Evolutionary conservation across 2,797 vertebrate genomes (phyloP).

Genomic region (Molossus alvarezi): DNA sequence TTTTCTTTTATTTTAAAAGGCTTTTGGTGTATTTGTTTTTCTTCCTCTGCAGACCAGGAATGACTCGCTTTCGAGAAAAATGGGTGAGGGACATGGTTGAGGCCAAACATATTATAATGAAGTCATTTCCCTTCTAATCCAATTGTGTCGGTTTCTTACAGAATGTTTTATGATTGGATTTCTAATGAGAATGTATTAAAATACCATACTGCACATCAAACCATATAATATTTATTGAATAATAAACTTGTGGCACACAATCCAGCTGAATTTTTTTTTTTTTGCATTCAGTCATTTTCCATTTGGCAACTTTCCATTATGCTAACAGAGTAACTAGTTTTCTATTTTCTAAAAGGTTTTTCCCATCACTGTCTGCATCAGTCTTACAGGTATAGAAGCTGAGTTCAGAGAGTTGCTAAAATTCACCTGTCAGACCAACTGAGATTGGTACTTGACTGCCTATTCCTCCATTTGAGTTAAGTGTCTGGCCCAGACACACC

Average conservation of each 20-base stretch:
- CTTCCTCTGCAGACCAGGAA: conserved; percentile 86
- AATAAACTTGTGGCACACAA: conserved; percentile 82
- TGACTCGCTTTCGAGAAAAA: conserved; percentile 88
- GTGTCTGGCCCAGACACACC: conserved; percentile 2
- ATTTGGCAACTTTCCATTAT: conserved; percentile 63
- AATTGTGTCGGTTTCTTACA: not conserved
- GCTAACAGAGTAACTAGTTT: conserved; percentile 71
- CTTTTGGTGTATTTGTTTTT: conserved; percentile 56
- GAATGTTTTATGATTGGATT: conserved; percentile 52
- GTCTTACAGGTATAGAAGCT: conserved; percentile 62
- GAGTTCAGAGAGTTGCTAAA: conserved; percentile 57
- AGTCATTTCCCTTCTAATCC: conserved; percentile 79
- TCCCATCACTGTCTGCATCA: not conserved
- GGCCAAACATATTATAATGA: conserved; percentile 85
- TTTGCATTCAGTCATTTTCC: conserved; percentile 74
- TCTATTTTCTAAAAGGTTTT: conserved; percentile 66
- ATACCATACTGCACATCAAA: conserved; percentile 58
- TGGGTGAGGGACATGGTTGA: conserved; percentile 89
- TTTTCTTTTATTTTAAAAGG: conserved; percentile 63
- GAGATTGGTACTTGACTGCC: conserved; percentile 27
- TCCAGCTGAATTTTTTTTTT: conserved; percentile 57
- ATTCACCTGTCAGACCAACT: conserved; percentile 48
- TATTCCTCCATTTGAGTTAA: not conserved
- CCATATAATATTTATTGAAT: conserved; percentile 75
- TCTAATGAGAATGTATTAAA: conserved; percentile 62